phyloP scores from a whole-genome alignment of 2,113 vertebrate species.

The Orientallactaga bullata region DNA sequence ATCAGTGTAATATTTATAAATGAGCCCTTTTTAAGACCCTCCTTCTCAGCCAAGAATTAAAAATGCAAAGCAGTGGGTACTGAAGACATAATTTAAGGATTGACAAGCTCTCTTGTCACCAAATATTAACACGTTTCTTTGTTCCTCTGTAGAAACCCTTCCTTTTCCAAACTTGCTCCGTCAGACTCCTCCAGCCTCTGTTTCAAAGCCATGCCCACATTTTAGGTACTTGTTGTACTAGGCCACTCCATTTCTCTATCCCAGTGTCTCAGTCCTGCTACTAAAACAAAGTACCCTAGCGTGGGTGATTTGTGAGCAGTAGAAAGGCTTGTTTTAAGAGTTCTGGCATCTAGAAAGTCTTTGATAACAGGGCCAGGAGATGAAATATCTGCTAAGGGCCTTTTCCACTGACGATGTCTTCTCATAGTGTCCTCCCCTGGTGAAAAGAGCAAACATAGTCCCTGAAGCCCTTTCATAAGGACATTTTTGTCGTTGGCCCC shows the following conservation, averaged over 20 bases:
- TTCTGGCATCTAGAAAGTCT: not conserved
- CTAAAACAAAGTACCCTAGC: not conserved
- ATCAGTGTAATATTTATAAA: constrained; percentile 24
- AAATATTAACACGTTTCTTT: not conserved
- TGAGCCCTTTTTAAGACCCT: constrained; percentile 6
- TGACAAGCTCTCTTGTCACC: not conserved
- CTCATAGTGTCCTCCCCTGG: not conserved
- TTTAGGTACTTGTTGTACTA: not conserved
- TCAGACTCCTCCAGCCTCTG: not conserved
- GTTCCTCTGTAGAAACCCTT: not conserved
- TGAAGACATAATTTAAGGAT: not conserved
- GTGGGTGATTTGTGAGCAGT: not conserved
- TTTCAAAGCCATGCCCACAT: not conserved
- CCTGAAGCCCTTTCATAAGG: not conserved
- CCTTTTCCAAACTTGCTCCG: not conserved
- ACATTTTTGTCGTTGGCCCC: not conserved
- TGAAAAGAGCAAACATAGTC: not conserved
- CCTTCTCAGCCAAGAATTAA: not conserved
- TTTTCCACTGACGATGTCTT: not conserved
- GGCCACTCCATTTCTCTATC: not conserved
- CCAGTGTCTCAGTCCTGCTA: not conserved
- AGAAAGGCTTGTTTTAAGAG: not conserved
- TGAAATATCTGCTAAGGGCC: not conserved
- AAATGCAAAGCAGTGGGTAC: not conserved
- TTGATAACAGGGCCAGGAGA: not conserved